phyloP scores from a whole-genome alignment of 2,113 vertebrate species.

The Taxidea taxus region DNA sequence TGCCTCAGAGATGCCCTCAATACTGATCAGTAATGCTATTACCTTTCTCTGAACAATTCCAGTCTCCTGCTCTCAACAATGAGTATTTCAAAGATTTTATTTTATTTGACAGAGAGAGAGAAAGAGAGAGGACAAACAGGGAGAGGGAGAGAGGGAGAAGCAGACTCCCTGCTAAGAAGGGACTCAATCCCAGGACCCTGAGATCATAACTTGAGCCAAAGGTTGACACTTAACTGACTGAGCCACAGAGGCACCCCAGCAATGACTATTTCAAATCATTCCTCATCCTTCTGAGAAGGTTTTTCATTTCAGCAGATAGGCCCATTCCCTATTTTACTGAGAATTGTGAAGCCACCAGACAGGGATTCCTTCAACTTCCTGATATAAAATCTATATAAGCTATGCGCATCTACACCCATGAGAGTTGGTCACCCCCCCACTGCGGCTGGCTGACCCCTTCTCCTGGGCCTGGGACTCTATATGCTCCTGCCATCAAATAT shows the following conservation, averaged over 20 bases:
- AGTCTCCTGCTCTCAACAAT: not conserved
- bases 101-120: not conserved
- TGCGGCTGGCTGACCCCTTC: not conserved
- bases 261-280: not conserved
- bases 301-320: not conserved
- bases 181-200: not conserved
- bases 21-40: not conserved
- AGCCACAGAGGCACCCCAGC: not conserved
- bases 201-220: not conserved
- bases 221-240: not conserved
- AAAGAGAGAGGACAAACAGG: not conserved
- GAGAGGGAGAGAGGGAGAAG: not conserved
- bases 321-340: not conserved
- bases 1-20: not conserved
- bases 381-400: not conserved
- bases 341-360: not conserved
- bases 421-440: not conserved
- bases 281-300: not conserved
- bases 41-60: not conserved
- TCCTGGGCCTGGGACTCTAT: not conserved
- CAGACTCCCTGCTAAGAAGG: not conserved
- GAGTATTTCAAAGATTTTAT: not conserved
- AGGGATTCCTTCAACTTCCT: not conserved
- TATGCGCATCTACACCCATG: not conserved
- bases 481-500: not conserved